Evolutionary conservation across 64 coral and sea anemone species (phyloP), one percentile per base, ranked within the genome.

Genomic region (Acropora yongei): DNA sequence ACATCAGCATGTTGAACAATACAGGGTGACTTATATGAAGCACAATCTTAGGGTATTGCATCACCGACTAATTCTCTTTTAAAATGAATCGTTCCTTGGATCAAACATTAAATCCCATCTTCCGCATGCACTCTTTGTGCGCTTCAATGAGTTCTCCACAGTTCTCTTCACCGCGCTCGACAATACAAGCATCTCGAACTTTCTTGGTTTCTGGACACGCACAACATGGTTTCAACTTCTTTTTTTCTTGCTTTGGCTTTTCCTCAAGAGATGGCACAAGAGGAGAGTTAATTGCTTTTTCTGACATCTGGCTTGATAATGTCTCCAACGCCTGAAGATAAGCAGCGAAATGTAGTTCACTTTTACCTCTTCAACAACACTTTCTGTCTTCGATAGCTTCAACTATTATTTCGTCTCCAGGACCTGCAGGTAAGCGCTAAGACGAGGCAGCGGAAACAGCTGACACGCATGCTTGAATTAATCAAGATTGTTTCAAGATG

Each of bases 181-280:
- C 88, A 16, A 98, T 98, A 78, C 96, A 98, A 43, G 91, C 90
- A 87, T 98, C 96, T 30, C 96, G 86, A 3, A 78, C 79, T 74
- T 96, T 98, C 79, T 98, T 98, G 30, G 96, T 98, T 89, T 95
- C 96, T 47, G 96, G 96, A 93, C 96, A 98, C 69, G 96, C 96
- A 49, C 96, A 98, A 12, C 96, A 98, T 20, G 93, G 87, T 42
- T 88, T 98, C 39, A 95, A 74, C 78, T 95, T 95, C 77, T 98
- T 98, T 78, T 98, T 98, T 72, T 93, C 75, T 49, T 94, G 88
- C 76, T 76, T 77, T n/a, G 90, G 78, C 46, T 92, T 96, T 79
- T 92, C 94, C 68, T 91, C 78, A 40, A 74, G 65, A 3, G 90
- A n/a, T 39, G 72, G n/a, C 49, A 30, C 46, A 76, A 78, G 82